Percentiles rank a stretch among this genome's conserved stretches.
phyloP scores from a whole-genome alignment of 2,797 vertebrate genomes.

The Hippoglossus hippoglossus region DNA sequence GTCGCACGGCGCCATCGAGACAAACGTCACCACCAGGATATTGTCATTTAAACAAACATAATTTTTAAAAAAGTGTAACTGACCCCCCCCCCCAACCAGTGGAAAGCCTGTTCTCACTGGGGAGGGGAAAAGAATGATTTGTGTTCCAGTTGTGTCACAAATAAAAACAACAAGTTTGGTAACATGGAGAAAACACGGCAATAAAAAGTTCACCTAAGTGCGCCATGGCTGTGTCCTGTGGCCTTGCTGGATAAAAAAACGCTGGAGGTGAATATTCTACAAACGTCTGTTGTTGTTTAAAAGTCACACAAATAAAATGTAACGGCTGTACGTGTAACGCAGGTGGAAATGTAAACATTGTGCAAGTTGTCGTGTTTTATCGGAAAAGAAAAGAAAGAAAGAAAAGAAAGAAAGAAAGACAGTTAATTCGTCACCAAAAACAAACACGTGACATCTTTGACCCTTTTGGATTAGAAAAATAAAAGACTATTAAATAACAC shows the following conservation, averaged over 20 bases:
- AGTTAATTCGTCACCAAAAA: slow-evolving; percentile 22
- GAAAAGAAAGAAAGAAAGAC: neutral
- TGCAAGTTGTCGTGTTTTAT: slow-evolving; percentile 54
- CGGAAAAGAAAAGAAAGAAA: neutral
- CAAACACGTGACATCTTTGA: slow-evolving; percentile 30
- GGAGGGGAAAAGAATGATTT: neutral
- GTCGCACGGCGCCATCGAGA: slow-evolving; percentile 4
- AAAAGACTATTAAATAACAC: slow-evolving; percentile 61
- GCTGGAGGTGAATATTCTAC: slow-evolving; percentile 16
- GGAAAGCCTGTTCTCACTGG: slow-evolving; percentile 41
- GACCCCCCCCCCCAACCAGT: slow-evolving; percentile 1
- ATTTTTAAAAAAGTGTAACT: too few species aligned
- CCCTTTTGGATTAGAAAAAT: slow-evolving; percentile 46
- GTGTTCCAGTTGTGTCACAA: slow-evolving; percentile 45
- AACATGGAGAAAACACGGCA: slow-evolving; percentile 4
- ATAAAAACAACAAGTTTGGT: slow-evolving; percentile 45
- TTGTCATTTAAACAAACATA: slow-evolving; percentile 27
- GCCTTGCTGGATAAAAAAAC: slow-evolving; percentile 9
- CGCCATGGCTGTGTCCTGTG: slow-evolving; percentile 19
- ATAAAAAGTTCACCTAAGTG: slow-evolving; percentile 5
- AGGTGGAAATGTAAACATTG: slow-evolving; percentile 60
- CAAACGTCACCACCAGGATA: slow-evolving; percentile 27
- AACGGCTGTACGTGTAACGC: slow-evolving; percentile 8
- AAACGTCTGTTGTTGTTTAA: neutral
- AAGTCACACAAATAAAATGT: slow-evolving; percentile 3